These are phyloP conservation scores for Meloidogyne hapla DNA, from an alignment of 1,140 invertebrate genomes.

Conservation along the genomic window DNA sequence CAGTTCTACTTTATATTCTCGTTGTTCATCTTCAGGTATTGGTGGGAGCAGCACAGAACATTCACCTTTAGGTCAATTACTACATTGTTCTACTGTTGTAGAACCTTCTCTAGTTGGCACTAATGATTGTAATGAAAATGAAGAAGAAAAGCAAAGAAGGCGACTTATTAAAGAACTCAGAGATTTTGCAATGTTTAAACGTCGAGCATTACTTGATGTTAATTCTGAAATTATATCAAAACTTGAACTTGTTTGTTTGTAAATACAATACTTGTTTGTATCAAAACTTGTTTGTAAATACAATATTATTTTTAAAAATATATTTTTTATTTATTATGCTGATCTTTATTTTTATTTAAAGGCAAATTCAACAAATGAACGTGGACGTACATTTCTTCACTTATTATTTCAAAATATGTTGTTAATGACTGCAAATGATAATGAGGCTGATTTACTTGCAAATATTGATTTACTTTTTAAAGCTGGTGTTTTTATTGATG, in stretches of 20 bases:
- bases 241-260: conserved; percentile 16
- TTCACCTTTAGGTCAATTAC: conserved; percentile 18
- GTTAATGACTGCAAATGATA: neutral
- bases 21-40: conserved; percentile 25
- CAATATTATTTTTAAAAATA: too few species aligned
- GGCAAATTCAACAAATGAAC: conserved; percentile 14
- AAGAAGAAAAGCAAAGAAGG: neutral
- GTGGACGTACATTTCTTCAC: conserved; percentile 23
- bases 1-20: conserved; percentile 5
- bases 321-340: neutral
- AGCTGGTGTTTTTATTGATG: conserved; percentile 12
- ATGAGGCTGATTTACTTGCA: neutral
- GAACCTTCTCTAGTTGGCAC: neutral
- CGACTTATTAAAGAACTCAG: conserved; percentile 1
- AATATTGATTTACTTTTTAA: conserved; percentile 25
- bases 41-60: conserved; percentile 24
- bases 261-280: too few species aligned
- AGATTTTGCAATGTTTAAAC: neutral
- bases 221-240: conserved; percentile 4
- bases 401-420: conserved; percentile 22
- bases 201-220: neutral
- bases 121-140: neutral
- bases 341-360: neutral
- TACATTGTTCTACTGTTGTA: neutral
- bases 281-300: too few species aligned